Evolutionary conservation across 2,888 invertebrate genomes (phyloP).

Genomic region (Ditula angustiorana): DNA sequence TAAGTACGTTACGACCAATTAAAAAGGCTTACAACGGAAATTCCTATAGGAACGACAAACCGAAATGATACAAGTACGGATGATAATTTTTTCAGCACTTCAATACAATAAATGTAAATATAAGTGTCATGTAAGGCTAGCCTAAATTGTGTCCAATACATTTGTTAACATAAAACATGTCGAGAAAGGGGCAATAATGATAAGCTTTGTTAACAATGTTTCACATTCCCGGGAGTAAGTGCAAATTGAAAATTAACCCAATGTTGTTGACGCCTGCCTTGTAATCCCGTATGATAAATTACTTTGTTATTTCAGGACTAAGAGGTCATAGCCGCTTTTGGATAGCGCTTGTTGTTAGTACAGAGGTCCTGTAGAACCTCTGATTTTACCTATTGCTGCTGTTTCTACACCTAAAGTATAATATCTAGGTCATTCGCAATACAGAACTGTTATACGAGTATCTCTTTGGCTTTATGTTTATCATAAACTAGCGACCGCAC

Average conservation of each 20-base stretch:
- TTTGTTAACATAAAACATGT: background rate
- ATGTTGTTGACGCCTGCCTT: background rate
- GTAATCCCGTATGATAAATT: background rate
- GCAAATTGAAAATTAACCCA: conserved; percentile 6
- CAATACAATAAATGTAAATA: too few relatives aligned
- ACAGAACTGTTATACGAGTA: too few relatives aligned
- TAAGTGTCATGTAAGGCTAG: background rate
- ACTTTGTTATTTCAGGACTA: background rate
- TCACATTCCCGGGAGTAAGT: background rate
- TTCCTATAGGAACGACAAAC: too few relatives aligned
- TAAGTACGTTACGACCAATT: too few relatives aligned
- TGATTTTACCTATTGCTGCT: background rate
- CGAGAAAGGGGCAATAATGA: background rate
- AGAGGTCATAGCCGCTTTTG: background rate
- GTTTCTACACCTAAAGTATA: too few relatives aligned
- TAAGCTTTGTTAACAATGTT: background rate
- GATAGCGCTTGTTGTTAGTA: background rate
- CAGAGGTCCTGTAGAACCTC: too few relatives aligned
- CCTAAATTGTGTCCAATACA: background rate
- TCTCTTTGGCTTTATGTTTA: too few relatives aligned
- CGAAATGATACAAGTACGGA: too few relatives aligned
- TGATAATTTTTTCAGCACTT: too few relatives aligned
- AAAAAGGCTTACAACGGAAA: too few relatives aligned
- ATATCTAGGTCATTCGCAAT: too few relatives aligned
- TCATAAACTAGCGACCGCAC: too few relatives aligned